phyloP scores from a whole-genome alignment of 2,113 vertebrate genomes.

The Datnioides undecimradiatus region DNA sequence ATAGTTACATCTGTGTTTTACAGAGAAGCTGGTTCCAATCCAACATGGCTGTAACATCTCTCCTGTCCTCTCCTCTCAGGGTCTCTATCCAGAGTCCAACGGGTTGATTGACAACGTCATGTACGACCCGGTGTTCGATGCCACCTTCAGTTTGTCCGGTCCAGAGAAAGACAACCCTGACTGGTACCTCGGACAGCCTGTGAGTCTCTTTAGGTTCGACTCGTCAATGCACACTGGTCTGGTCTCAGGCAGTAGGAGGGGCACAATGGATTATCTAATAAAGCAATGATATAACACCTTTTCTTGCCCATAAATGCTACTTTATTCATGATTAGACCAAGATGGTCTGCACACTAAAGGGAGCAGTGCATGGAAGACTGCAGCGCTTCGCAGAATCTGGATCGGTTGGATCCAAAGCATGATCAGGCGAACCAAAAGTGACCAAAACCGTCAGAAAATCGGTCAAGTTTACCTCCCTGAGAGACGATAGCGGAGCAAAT shows the following conservation, averaged over 20 bases:
- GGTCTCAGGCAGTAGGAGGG: background rate
- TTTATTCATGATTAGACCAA: no score
- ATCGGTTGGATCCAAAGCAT: no score
- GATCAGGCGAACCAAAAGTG: no score
- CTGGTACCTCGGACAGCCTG: constrained; percentile 86
- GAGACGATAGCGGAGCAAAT: no score
- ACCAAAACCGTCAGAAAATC: no score
- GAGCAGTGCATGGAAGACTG: no score
- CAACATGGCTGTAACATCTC: background rate
- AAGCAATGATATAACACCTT: no score
- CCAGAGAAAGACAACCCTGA: constrained; percentile 80
- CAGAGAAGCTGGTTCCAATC: background rate
- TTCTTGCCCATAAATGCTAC: no score
- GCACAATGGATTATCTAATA: no score
- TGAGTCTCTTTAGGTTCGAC: constrained; percentile 59
- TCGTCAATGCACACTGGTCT: background rate
- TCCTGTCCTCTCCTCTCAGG: constrained; percentile 62
- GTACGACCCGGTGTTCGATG: constrained; percentile 84
- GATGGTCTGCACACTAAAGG: no score
- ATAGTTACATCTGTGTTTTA: background rate
- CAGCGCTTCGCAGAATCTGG: no score
- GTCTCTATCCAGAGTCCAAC: constrained; percentile 85
- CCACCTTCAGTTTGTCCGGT: constrained; percentile 80
- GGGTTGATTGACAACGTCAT: constrained; percentile 85
- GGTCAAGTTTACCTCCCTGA: no score